Conservation (phyloP, 2,888 invertebrate species). For the Nasonia oneida region DNA sequence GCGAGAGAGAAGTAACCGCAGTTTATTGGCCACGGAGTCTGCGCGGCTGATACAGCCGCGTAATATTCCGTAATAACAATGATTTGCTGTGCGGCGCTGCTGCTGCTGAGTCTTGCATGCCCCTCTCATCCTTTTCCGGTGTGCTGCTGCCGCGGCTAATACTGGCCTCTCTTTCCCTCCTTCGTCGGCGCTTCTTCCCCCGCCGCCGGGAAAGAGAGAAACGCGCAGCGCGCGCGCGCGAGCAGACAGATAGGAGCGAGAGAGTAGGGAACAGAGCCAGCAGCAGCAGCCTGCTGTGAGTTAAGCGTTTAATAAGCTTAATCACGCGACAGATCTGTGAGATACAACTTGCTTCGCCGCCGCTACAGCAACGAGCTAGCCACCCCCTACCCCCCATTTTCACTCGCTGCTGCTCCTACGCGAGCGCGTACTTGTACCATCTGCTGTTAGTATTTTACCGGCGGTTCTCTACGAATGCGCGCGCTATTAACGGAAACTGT, state of each 20-base stretch:
- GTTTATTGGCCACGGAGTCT: conserved; percentile 76
- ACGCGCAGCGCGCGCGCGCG: conserved; percentile 49
- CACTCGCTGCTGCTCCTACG: conserved; percentile 60
- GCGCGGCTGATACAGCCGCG: conserved; percentile 76
- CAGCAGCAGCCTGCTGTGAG: conserved; percentile 75
- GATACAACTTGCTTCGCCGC: conserved; percentile 79
- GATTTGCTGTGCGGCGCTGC: conserved; percentile 76
- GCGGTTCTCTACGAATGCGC: conserved; percentile 65
- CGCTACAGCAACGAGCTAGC: conserved; percentile 64
- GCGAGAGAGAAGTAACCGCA: conserved; percentile 72
- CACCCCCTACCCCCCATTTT: conserved; percentile 64
- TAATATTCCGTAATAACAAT: conserved; percentile 78
- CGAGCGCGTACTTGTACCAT: conserved; percentile 73
- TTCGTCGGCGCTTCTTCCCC: conserved; percentile 45
- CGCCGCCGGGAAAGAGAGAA: conserved; percentile 62
- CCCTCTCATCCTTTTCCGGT: conserved; percentile 58
- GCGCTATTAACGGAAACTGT: conserved; percentile 77
- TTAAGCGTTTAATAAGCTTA: conserved; percentile 80
- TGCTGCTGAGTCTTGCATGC: conserved; percentile 69
- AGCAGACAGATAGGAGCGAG: conserved; percentile 61
- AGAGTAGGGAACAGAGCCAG: conserved; percentile 64
- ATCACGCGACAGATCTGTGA: conserved; percentile 79
- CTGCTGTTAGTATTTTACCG: conserved; percentile 79
- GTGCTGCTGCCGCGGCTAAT: conserved; percentile 28
- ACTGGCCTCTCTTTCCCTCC: conserved; percentile 47